These are phyloP conservation scores for Psylliodes chrysocephalus DNA, from an alignment of 2,888 invertebrate genomes.

Conservation along the genomic window DNA sequence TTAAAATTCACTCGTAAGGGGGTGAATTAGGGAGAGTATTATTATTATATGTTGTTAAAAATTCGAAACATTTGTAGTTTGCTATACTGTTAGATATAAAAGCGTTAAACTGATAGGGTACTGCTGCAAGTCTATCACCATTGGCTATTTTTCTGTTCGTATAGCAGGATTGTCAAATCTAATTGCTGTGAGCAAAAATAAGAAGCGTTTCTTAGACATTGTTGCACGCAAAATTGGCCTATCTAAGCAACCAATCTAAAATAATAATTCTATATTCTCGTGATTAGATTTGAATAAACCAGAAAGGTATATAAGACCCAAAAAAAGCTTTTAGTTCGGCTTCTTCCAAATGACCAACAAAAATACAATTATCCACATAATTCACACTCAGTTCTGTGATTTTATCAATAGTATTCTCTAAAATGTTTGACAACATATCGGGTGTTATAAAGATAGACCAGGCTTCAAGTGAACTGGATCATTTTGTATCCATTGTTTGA, in stretches of 20 bases:
- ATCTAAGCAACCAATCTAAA: conserved; percentile 19
- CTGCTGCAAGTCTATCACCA: too few relatives aligned
- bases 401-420: too few relatives aligned
- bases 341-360: conserved; percentile 22
- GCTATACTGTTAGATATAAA: conserved; percentile 25
- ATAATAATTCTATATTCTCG: conserved; percentile 25
- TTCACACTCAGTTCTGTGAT: too few relatives aligned
- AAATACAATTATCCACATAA: not conserved
- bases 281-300: conserved; percentile 35
- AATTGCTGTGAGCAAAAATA: conserved; percentile 22
- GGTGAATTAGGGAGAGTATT: too few relatives aligned
- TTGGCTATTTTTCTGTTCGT: not conserved
- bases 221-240: conserved; percentile 32
- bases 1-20: too few relatives aligned
- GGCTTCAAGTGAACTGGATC: too few relatives aligned
- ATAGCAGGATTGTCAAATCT: conserved; percentile 28
- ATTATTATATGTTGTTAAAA: too few relatives aligned
- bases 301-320: conserved; percentile 20
- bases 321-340: conserved; percentile 27
- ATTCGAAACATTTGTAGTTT: conserved; percentile 25
- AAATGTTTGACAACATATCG: too few relatives aligned
- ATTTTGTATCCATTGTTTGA: too few relatives aligned
- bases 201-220: conserved; percentile 27
- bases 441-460: too few relatives aligned
- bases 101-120: too few relatives aligned